These are phyloP conservation scores for Anomalospiza imberbis DNA, from an alignment of 2,797 vertebrate genomes.

Conservation along the genomic window DNA sequence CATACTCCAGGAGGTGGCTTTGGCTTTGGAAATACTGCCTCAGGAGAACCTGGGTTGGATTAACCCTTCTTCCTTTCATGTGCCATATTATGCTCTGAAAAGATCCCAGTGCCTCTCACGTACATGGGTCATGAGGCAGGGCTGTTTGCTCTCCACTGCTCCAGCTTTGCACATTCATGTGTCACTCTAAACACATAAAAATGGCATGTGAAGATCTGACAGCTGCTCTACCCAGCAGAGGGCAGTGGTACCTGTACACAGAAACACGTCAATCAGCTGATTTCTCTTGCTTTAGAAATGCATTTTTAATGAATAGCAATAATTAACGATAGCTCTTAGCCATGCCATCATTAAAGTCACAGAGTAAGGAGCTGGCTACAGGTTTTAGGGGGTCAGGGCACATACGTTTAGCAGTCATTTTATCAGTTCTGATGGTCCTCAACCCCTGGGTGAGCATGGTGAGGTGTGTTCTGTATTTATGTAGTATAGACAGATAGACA, in stretches of 20 bases:
- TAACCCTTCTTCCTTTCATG: slow-evolving; percentile 50
- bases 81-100: background rate
- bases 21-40: slow-evolving; percentile 57
- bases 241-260: slow-evolving; percentile 57
- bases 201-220: background rate
- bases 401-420: background rate
- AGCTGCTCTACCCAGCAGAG: slow-evolving; percentile 57
- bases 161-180: background rate
- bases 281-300: background rate
- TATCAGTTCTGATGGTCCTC: background rate
- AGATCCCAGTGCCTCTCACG: background rate
- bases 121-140: background rate
- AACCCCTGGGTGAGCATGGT: background rate
- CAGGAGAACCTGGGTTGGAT: slow-evolving; percentile 51
- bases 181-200: background rate
- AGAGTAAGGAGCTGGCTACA: background rate
- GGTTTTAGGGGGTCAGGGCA: background rate
- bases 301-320: background rate
- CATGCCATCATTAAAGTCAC: background rate
- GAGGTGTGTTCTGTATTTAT: background rate
- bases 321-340: background rate
- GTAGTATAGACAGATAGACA: background rate
- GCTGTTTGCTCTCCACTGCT: background rate
- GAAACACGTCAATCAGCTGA: background rate
- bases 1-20: slow-evolving; percentile 52